phyloP scores from a whole-genome alignment of 2,113 vertebrate species.

The Hippopotamus amphibius region DNA sequence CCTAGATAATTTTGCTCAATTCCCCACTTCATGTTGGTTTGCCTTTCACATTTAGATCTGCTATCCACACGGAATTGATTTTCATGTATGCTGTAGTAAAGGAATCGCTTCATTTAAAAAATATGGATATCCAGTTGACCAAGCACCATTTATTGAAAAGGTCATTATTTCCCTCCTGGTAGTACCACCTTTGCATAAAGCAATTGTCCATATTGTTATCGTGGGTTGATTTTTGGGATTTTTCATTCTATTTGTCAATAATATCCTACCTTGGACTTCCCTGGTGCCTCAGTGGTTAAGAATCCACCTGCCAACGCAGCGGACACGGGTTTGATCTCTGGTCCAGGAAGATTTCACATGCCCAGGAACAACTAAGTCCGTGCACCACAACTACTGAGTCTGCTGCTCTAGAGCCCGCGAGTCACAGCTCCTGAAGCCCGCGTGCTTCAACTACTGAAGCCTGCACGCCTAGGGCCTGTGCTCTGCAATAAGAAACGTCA shows the following conservation, averaged over 20 bases:
- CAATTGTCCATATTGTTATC: neutral
- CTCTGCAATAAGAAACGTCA: too few species aligned
- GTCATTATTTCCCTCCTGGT: neutral
- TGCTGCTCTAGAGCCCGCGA: too few species aligned
- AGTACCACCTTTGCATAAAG: neutral
- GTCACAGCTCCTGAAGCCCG: too few species aligned
- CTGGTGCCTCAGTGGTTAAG: too few species aligned
- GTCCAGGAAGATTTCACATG: too few species aligned
- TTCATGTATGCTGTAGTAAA: neutral
- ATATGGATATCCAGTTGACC: neutral
- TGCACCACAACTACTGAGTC: too few species aligned
- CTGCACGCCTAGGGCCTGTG: too few species aligned
- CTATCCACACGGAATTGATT: neutral
- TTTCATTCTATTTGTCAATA: neutral
- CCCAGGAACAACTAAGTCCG: too few species aligned
- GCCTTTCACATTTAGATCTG: neutral
- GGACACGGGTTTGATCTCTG: too few species aligned
- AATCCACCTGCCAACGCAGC: too few species aligned
- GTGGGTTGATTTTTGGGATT: neutral
- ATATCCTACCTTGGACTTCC: too few species aligned
- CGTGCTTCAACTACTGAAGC: too few species aligned
- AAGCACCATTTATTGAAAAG: neutral
- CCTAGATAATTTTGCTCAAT: neutral
- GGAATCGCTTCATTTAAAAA: neutral
- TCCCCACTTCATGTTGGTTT: neutral